phyloP scores from a whole-genome alignment of 2,113 vertebrate species.

The Gulo gulo region DNA sequence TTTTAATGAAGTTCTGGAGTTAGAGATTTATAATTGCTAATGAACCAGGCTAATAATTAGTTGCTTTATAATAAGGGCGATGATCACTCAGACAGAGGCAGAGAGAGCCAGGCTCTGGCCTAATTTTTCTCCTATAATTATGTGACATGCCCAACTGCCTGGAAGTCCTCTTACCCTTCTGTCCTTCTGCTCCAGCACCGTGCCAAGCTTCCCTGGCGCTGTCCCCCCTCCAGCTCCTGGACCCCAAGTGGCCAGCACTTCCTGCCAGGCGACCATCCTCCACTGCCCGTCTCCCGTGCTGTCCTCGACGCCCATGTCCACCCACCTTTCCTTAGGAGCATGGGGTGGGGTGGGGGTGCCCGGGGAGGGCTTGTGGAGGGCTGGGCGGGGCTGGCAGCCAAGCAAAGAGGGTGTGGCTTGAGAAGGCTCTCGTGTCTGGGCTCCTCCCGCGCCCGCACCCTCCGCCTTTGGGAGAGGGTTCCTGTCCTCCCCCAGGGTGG shows the following conservation, averaged over 20 bases:
- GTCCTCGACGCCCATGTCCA: rapidly evolving
- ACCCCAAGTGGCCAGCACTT: rapidly evolving
- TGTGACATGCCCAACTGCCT: slow-evolving; percentile 50
- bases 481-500: neutral
- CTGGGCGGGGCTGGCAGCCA: neutral
- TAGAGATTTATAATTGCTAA: slow-evolving; percentile 87
- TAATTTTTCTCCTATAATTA: slow-evolving; percentile 73
- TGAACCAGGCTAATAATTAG: slow-evolving; percentile 88
- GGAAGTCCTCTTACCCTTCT: neutral
- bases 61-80: slow-evolving; percentile 85
- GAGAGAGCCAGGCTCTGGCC: slow-evolving; percentile 73
- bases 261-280: neutral
- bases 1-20: slow-evolving; percentile 85
- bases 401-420: neutral
- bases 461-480: neutral
- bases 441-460: neutral
- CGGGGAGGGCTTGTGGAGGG: too few relatives aligned
- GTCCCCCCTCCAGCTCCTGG: neutral
- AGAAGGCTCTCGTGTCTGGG: neutral
- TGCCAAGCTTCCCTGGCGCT: slow-evolving; percentile 6
- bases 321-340: neutral
- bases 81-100: slow-evolving; percentile 81
- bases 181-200: neutral
- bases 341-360: too few relatives aligned
- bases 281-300: neutral